Percentiles rank a stretch among this genome's conserved stretches.
These are phyloP conservation scores for Trissonchulus latispiculum DNA, from an alignment of 2,888 invertebrate species.

Conservation along the genomic window DNA sequence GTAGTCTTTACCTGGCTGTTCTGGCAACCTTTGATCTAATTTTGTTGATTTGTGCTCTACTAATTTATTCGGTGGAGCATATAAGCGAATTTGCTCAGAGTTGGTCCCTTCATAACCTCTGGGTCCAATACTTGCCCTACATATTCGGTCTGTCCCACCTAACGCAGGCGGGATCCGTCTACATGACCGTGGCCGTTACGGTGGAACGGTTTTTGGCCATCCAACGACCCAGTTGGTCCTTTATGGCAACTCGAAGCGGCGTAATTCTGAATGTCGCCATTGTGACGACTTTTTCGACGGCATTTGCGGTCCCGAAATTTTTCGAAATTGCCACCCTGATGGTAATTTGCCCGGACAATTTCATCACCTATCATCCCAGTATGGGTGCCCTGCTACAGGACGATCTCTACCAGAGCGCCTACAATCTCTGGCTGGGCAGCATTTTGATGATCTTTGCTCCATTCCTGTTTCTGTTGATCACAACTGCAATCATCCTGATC, in stretches of 20 bases:
- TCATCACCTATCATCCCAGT: not conserved
- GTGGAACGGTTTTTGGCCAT: constrained; percentile 38
- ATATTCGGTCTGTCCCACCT: constrained; percentile 38
- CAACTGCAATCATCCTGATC: not conserved
- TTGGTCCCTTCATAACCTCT: not conserved
- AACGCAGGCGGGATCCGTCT: constrained; percentile 31
- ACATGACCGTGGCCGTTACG: constrained; percentile 34
- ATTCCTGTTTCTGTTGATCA: constrained; percentile 68
- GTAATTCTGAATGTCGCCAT: not conserved
- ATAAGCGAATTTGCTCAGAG: not conserved
- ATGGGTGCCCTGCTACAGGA: constrained; percentile 33
- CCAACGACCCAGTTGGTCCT: constrained; percentile 29
- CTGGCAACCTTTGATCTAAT: constrained; percentile 85
- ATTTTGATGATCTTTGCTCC: constrained; percentile 87
- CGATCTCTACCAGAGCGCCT: constrained; percentile 56
- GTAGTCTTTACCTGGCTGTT: constrained; percentile 84
- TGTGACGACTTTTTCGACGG: not conserved
- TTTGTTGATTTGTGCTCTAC: constrained; percentile 67
- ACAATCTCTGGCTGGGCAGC: constrained; percentile 87
- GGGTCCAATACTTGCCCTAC: not conserved
- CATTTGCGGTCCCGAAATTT: not conserved
- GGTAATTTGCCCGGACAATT: not conserved
- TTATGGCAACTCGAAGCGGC: not conserved
- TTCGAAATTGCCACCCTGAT: not conserved
- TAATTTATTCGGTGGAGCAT: constrained; percentile 59